Evolutionary conservation across 1,140 invertebrate genomes (phyloP), one percentile per base, ranked within the genome.

Genomic region (Pectinophora gossypiella): DNA sequence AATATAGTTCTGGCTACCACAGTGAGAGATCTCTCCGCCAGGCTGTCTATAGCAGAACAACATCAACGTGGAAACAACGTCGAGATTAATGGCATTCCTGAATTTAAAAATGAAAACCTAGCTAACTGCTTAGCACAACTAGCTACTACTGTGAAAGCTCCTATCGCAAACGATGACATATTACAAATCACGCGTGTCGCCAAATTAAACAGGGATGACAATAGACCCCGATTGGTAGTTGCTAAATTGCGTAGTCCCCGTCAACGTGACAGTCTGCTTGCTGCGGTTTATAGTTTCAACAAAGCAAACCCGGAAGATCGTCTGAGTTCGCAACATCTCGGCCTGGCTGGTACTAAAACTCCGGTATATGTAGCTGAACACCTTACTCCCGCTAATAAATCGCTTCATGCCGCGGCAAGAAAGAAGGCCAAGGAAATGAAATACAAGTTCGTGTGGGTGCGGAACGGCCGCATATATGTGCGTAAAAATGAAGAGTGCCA

Each of bases 281-380:
- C 15, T 20, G 42, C 42, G 7, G 42, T 44, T 18, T 18, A 19
- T 19, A 53, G 22, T 20, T 53, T 46, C 12, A 58, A 58, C n/a
- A 49, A 49, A 27, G 49, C 22, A 6, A 58, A 58, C 35, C 23
- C 23, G 2, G 9, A 42, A 9, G 47, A 48, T 19, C 53, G 53
- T 40, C 27, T 58, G 5, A 49, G 46, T 12, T 19, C 56, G 5
- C 36, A 20, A 13, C 56, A 58, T 40, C 22, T 58, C 15, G 50
- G 51, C 13, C 19, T 48, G 15, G 51, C 19, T 18, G 51, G 50
- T 0, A 38, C 36, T 15, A 32, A 43, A 12, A 23, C n/a, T 3
- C 47, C 56, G 4, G 51, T 58, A 7, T 58, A n/a, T 32, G 51
- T 58, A 4, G 19, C 56, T 13, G 56, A 58, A 32, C 51, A 58